phyloP scores from a whole-genome alignment of 2,797 vertebrate genomes.

The Leptodactylus fallax region DNA sequence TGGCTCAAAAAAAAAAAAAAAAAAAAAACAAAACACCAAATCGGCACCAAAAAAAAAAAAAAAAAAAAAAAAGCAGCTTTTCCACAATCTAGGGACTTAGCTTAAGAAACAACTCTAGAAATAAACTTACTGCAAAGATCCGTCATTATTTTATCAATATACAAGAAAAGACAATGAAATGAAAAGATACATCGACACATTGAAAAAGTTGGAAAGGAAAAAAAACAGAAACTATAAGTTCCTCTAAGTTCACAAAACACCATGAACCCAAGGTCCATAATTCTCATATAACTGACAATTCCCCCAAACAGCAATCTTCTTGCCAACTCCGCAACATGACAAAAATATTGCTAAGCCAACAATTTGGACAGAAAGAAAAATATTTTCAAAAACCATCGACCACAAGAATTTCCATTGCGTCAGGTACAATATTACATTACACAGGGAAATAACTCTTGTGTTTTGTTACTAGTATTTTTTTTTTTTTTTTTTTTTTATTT shows the following conservation, averaged over 20 bases:
- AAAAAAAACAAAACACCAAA: no score
- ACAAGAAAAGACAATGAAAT: not conserved
- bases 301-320: slow-evolving; percentile 6
- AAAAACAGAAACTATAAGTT: not conserved
- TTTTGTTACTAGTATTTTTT: not conserved
- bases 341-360: slow-evolving; percentile 23
- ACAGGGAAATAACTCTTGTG: slow-evolving; percentile 23
- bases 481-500: not conserved
- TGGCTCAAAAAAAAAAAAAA: no score
- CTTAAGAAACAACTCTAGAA: no score
- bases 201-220: not conserved
- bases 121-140: not conserved
- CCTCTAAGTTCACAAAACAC: not conserved
- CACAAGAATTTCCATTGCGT: slow-evolving; percentile 43
- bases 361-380: slow-evolving; percentile 32
- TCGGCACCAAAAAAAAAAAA: no score
- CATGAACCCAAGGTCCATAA: not conserved
- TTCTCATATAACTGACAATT: not conserved
- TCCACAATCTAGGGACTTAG: no score
- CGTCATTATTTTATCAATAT: not conserved
- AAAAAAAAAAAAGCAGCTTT: no score
- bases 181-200: not conserved
- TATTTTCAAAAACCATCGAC: slow-evolving; percentile 24
- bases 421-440: slow-evolving; percentile 42
- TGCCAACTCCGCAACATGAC: slow-evolving; percentile 7